Evolutionary conservation across 1,140 invertebrate species (phyloP).

Genomic region (Drosophila miranda): DNA sequence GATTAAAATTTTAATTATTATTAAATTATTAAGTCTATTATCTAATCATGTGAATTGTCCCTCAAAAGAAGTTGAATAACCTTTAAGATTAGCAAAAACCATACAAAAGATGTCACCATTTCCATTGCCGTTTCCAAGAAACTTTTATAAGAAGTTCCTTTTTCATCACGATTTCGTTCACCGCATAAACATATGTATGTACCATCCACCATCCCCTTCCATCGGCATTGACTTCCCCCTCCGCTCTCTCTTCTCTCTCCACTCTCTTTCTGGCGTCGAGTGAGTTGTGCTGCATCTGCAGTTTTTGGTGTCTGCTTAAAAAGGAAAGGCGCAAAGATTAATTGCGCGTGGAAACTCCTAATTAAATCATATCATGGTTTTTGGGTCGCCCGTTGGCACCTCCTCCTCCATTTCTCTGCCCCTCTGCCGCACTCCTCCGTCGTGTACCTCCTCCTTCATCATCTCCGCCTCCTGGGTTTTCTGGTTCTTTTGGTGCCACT

Average conservation of each 20-base stretch:
- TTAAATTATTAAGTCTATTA: too few relatives aligned
- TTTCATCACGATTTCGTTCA: background rate
- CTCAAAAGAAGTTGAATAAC: too few relatives aligned
- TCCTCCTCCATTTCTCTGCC: background rate
- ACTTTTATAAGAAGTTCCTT: too few relatives aligned
- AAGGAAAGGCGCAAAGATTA: slow-evolving; percentile 61
- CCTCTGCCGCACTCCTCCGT: background rate
- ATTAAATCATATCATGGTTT: slow-evolving; percentile 74
- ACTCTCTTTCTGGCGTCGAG: background rate
- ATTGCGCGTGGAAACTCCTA: slow-evolving; percentile 74
- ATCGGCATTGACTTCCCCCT: background rate
- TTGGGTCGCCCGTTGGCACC: slow-evolving; percentile 27
- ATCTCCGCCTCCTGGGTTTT: background rate
- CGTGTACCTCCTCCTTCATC: too few relatives aligned
- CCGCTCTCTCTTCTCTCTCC: background rate
- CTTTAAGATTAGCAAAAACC: too few relatives aligned
- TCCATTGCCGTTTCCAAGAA: too few relatives aligned
- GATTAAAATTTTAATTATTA: too few relatives aligned
- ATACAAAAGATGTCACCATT: too few relatives aligned
- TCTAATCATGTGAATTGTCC: too few relatives aligned
- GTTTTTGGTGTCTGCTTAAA: slow-evolving; percentile 24
- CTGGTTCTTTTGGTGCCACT: slow-evolving; percentile 15
- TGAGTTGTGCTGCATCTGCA: slow-evolving; percentile 31
- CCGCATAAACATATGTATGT: slow-evolving; percentile 41
- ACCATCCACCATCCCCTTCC: background rate